Base-by-base conservation (phyloP, 2,797 vertebrate genomes). In the Gorsachius magnificus region DNA sequence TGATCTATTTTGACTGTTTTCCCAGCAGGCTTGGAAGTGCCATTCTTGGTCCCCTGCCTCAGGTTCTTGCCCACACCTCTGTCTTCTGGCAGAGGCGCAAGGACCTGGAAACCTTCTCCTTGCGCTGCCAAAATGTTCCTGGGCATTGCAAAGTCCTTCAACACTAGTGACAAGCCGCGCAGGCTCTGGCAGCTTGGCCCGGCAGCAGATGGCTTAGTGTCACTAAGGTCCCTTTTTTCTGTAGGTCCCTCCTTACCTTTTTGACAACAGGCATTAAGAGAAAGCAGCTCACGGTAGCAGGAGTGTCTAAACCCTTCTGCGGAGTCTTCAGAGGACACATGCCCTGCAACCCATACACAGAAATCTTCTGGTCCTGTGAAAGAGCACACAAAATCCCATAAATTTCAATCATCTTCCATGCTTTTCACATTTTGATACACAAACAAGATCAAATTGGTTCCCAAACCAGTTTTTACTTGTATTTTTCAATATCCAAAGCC, bases 311-410 rank as follows among this genome's bases (percentile, higher is more conserved):
- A n/a, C 98, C 97, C 85, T 96, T 99, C 91, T 99, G 99, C 0
- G 99, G 99, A 16, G 96, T 96, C 85, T 98, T 99, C 43, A 99
- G 97, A 12, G 99, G 99, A 93, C 99, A 99, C 99, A 99, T 99
- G 96, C 99, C 99, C 97, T 99, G 99, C 94, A 99, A 98, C 35
- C 97, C 98, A 87, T 99, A 99, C 96, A 99, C 98, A 80, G 99
- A 99, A 86, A 99, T 98, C 94, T 99, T 99, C 96, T 99, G 99
- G 87, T 99, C 99, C 99, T 99, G 69, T 6, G 33, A 79, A 97
- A 28, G 21, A 95, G 51, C 36, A 69, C 36, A 54, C 33, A 53
- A 91, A 94, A 83, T 10, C 41, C 24, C 4, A 16, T 41, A 17
- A n/a, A 86, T 75, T 24, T 45, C 46, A 48, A 35, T 11, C 5